Base-by-base conservation (phyloP, 2,113 vertebrate species). In the Xiphorhynchus elegans region DNA sequence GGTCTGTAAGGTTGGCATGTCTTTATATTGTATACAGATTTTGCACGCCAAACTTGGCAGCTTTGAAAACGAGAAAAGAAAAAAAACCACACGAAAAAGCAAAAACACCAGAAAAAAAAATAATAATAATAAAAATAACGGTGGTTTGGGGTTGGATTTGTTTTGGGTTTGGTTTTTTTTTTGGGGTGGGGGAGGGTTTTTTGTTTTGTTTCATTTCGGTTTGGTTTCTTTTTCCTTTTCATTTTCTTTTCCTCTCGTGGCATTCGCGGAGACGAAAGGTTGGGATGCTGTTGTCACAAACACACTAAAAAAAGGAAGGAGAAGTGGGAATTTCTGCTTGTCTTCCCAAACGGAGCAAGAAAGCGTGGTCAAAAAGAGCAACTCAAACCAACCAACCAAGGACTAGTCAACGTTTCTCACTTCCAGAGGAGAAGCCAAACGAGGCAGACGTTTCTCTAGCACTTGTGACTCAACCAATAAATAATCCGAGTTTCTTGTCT, bases 1-100 rank as follows among this genome's bases (percentile, higher is more conserved):
- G 99, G 97, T 98, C 98, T 94, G 94, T 98, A 94, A 93, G 97
- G 98, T 98, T 97, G 95, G 99, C 98, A 99, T 99, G 99, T 98
- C 98, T 98, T 97, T 97, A 88, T 97, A 96, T 95, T 93, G 96
- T 97, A 97, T 72, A 97, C 97, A 92, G 97, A 97, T 97, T 98
- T 97, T 98, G 98, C 98, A 98, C 96, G 97, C 98, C 97, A 95
- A 78, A 94, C 95, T 96, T 94, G 97, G 98, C 98, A 98, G 97
- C 98, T 98, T 96, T 95, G 97, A 85, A 84, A 85, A 90, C 5
- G 39, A 60, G 31, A 66, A 88, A 1, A 8, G 42, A 70, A 84
- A 82, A 50, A 50, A 79, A 80, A 58, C 13, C 40, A 14, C 40
- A 42, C 13, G 13, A 91, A 95, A 90, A 58, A 63, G 47, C 4